Conservation (phyloP, 2,113 vertebrate species). For the Nothocercus nigrocapillus region DNA sequence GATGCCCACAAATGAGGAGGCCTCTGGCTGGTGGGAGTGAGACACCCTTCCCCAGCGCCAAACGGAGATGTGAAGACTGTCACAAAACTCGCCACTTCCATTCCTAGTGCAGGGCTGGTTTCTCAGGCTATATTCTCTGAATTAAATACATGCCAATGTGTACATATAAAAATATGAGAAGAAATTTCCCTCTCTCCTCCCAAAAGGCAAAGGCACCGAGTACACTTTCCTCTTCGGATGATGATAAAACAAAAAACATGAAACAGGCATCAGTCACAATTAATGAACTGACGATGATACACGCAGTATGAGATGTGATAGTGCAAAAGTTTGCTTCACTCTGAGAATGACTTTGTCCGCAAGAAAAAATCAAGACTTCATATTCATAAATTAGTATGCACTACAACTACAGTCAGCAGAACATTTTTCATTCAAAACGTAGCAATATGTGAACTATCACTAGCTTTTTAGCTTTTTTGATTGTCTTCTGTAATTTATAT, state of each 20-base stretch:
- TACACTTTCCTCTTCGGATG: not conserved
- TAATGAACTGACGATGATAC: not conserved
- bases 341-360: not conserved
- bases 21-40: not conserved
- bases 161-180: not conserved
- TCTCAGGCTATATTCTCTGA: not conserved
- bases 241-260: not conserved
- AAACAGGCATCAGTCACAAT: not conserved
- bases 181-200: not conserved
- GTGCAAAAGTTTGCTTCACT: not conserved
- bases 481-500: constrained; percentile 12
- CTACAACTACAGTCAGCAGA: not conserved
- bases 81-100: not conserved
- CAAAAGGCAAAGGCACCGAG: not conserved
- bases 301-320: not conserved
- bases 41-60: not conserved
- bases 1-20: not conserved
- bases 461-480: constrained; percentile 24
- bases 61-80: not conserved
- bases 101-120: not conserved
- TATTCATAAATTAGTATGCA: not conserved
- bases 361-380: not conserved
- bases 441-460: not conserved
- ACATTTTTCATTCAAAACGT: not conserved
- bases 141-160: not conserved